Evolutionary conservation across 2,797 vertebrate genomes (phyloP).

Genomic region (Brachyalestes nurse): DNA sequence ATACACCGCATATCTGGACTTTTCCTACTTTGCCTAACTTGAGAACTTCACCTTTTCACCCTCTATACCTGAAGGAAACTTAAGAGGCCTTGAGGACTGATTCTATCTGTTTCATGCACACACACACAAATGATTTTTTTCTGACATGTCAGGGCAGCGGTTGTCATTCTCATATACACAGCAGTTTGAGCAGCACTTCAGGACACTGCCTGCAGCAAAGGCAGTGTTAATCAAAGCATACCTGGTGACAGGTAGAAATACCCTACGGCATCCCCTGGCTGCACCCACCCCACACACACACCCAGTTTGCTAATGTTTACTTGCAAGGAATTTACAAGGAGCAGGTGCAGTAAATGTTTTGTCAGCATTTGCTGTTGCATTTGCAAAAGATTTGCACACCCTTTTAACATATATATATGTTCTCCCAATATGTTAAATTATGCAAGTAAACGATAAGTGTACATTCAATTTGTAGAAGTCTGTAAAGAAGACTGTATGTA

Average conservation of each 20-base stretch:
- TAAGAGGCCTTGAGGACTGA: not conserved
- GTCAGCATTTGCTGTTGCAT: no score
- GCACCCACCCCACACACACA: no score
- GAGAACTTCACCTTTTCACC: not conserved
- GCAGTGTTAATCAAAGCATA: not conserved
- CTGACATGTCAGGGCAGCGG: not conserved
- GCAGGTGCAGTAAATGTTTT: not conserved
- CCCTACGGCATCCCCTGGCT: not conserved
- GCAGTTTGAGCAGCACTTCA: not conserved
- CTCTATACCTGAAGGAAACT: not conserved
- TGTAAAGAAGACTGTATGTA: no score
- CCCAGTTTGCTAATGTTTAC: not conserved
- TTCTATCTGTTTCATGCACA: no score
- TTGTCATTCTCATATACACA: not conserved
- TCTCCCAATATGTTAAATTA: no score
- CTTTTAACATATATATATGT: no score
- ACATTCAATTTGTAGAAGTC: no score
- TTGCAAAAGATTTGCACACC: no score
- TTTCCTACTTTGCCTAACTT: not conserved
- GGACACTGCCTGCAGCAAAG: constrained; percentile 20
- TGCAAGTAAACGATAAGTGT: no score
- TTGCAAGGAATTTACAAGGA: not conserved
- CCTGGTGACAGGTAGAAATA: not conserved
- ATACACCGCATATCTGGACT: no score
- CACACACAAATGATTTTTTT: not conserved